phyloP scores from a whole-genome alignment of 2,888 invertebrate genomes.

The Scaptomyza polygonia region DNA sequence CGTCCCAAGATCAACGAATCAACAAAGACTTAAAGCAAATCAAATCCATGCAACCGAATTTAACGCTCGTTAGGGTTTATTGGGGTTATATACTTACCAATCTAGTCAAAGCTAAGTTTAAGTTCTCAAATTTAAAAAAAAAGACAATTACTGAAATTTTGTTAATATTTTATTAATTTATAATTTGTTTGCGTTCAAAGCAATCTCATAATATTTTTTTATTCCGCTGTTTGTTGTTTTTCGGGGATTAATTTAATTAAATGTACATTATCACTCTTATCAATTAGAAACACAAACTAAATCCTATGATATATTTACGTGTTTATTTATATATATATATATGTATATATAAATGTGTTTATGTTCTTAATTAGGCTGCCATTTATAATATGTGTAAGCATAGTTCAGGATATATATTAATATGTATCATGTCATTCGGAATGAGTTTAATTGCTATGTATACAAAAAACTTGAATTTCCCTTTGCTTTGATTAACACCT shows the following conservation, averaged over 20 bases:
- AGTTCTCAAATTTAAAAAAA: too few species aligned
- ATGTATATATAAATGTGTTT: constrained; percentile 41
- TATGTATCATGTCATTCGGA: constrained; percentile 35
- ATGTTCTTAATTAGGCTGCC: constrained; percentile 47
- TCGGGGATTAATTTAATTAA: constrained; percentile 51
- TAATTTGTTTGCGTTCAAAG: constrained; percentile 46
- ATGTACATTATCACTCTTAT: constrained; percentile 78
- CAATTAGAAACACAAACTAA: constrained; percentile 74
- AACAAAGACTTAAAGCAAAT: too few species aligned
- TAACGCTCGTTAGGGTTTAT: too few species aligned
- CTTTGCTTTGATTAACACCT: constrained; percentile 32
- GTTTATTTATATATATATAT: constrained; percentile 46
- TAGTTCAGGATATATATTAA: constrained; percentile 37
- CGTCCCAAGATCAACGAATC: too few species aligned
- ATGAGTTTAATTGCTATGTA: constrained; percentile 25
- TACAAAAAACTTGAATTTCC: constrained; percentile 10
- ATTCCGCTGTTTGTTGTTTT: constrained; percentile 27
- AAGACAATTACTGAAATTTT: constrained; percentile 9
- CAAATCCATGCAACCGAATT: too few species aligned
- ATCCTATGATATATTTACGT: constrained; percentile 70
- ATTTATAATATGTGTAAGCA: constrained; percentile 41
- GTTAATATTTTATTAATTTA: constrained; percentile 21
- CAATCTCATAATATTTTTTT: constrained; percentile 55
- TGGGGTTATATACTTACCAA: not conserved
- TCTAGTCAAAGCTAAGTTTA: not conserved